Conservation (phyloP, 2,888 invertebrate species). For the Aporophyla lueneburgensis region DNA sequence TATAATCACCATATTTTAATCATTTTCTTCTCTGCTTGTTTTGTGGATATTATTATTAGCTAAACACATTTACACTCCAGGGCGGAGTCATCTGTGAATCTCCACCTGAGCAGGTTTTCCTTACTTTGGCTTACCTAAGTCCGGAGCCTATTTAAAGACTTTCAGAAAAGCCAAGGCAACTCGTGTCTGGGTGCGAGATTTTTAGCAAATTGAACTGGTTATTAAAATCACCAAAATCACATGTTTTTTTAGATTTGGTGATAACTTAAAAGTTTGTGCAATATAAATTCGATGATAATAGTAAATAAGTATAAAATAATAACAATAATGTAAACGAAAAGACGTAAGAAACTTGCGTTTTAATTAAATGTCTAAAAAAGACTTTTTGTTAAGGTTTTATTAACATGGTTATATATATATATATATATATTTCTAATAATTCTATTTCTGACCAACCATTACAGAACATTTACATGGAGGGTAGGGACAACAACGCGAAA, state of each 20-base stretch:
- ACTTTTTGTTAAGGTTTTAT: slow-evolving; percentile 25
- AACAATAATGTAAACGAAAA: slow-evolving; percentile 49
- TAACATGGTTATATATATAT: slow-evolving; percentile 32
- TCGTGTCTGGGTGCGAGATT: no score
- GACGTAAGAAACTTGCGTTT: slow-evolving; percentile 57
- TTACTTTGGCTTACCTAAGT: no score
- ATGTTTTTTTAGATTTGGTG: background rate
- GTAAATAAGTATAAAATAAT: slow-evolving; percentile 48
- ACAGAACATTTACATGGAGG: no score
- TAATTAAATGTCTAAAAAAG: slow-evolving; percentile 25
- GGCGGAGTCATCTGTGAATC: no score
- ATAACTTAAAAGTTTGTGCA: slow-evolving; percentile 35
- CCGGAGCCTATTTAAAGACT: no score
- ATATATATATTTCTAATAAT: no score
- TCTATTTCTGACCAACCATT: no score
- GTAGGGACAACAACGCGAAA: no score
- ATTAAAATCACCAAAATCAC: background rate
- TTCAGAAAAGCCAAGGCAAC: no score
- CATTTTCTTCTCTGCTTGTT: background rate
- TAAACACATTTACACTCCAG: background rate
- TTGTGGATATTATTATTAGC: background rate
- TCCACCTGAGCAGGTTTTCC: no score
- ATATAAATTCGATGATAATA: slow-evolving; percentile 53
- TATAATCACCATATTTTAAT: background rate
- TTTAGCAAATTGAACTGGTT: background rate